These are phyloP conservation scores for Adelphocoris suturalis DNA, from an alignment of 2,888 invertebrate genomes.

Conservation along the genomic window DNA sequence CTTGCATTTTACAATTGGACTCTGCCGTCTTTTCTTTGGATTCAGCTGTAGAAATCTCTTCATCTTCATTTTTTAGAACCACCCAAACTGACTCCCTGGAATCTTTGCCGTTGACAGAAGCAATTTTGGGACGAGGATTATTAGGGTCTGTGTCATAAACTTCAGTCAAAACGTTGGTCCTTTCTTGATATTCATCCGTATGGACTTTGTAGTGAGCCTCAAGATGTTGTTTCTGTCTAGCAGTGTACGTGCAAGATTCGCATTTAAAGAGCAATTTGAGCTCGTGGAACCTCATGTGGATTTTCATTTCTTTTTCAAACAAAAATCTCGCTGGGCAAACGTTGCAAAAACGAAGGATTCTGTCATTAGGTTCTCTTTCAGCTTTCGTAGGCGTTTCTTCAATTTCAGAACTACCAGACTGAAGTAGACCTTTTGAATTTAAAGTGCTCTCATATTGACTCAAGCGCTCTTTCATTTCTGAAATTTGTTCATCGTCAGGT, in stretches of 20 bases:
- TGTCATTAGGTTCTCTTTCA: conserved; percentile 77
- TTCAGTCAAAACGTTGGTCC: conserved; percentile 85
- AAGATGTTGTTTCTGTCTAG: conserved; percentile 85
- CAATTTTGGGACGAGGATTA: conserved; percentile 83
- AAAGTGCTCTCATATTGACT: conserved; percentile 46
- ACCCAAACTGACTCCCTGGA: conserved; percentile 77
- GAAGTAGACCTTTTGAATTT: neutral
- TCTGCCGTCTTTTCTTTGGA: conserved; percentile 77
- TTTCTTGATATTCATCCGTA: conserved; percentile 88
- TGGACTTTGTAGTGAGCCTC: conserved; percentile 85
- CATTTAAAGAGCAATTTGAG: conserved; percentile 84
- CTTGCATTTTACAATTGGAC: conserved; percentile 75
- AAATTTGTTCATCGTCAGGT: conserved; percentile 85
- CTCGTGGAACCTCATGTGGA: conserved; percentile 87
- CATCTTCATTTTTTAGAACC: conserved; percentile 75
- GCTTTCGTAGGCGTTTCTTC: neutral
- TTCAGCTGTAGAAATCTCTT: conserved; percentile 76
- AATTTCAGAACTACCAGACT: conserved; percentile 34
- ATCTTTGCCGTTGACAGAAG: conserved; percentile 78
- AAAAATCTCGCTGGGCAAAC: conserved; percentile 92
- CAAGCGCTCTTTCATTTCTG: conserved; percentile 76
- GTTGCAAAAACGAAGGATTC: conserved; percentile 85
- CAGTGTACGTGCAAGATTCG: conserved; percentile 88
- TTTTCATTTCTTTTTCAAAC: conserved; percentile 85
- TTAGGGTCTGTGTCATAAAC: conserved; percentile 84